Percentiles rank a stretch among this genome's conserved stretches.
Evolutionary conservation across 2,797 vertebrate genomes (phyloP).

Genomic region (Acrocephalus scirpaceus): DNA sequence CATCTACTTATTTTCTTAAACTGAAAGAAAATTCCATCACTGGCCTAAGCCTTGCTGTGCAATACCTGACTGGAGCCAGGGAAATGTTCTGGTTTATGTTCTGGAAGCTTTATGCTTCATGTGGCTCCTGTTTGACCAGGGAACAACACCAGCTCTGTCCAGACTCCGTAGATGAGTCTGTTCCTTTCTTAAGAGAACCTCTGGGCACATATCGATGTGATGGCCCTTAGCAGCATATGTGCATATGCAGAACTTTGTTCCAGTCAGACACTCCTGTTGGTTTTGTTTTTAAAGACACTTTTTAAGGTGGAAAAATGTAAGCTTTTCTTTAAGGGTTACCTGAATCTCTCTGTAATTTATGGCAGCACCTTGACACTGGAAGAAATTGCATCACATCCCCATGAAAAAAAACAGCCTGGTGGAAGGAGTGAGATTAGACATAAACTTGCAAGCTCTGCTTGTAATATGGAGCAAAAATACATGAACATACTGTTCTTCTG

Average conservation of each 20-base stretch:
- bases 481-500: slow-evolving; percentile 37
- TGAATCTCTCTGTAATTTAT: slow-evolving; percentile 63
- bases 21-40: not conserved
- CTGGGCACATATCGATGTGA: slow-evolving; percentile 1
- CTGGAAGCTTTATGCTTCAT: not conserved
- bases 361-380: slow-evolving; percentile 58
- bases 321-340: slow-evolving; percentile 27
- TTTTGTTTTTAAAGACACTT: not conserved
- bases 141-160: not conserved
- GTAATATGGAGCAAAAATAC: slow-evolving; percentile 53
- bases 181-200: slow-evolving; percentile 21
- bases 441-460: slow-evolving; percentile 68
- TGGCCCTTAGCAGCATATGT: not conserved
- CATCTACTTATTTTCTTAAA: not conserved
- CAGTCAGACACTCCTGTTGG: not conserved
- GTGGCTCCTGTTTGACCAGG: not conserved
- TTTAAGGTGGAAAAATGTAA: not conserved
- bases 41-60: not conserved
- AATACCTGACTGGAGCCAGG: not conserved
- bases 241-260: not conserved
- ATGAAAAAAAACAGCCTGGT: slow-evolving; percentile 35
- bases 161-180: not conserved
- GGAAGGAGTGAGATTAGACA: slow-evolving; percentile 66
- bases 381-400: slow-evolving; percentile 69
- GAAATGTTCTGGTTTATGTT: too few relatives aligned